These are phyloP conservation scores for Apotomis turbidana DNA, from an alignment of 2,888 invertebrate species.

Conservation along the genomic window DNA sequence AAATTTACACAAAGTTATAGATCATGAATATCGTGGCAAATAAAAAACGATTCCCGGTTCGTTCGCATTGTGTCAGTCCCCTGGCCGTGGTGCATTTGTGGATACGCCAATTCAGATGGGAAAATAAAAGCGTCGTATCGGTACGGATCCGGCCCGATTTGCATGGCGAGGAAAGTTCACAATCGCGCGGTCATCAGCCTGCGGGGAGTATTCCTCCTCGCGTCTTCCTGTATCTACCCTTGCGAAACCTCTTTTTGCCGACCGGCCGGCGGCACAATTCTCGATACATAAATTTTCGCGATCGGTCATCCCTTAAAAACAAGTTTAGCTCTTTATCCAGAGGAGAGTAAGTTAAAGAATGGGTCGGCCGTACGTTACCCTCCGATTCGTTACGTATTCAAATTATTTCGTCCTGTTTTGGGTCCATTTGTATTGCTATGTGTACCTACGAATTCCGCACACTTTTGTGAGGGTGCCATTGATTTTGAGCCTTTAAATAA, in stretches of 20 bases:
- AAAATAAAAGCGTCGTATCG: conserved; percentile 67
- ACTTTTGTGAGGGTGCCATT: conserved; percentile 61
- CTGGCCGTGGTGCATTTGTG: conserved; percentile 55
- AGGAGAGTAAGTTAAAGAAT: conserved; percentile 80
- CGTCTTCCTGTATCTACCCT: conserved; percentile 81
- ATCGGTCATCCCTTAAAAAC: conserved; percentile 85
- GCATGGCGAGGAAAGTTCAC: conserved; percentile 81
- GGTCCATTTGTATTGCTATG: conserved; percentile 70
- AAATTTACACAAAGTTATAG: conserved; percentile 66
- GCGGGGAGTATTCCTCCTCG: conserved; percentile 81
- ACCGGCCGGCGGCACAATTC: conserved; percentile 77
- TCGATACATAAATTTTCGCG: conserved; percentile 83
- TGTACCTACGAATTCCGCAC: conserved; percentile 61
- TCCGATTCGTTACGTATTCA: conserved; percentile 82
- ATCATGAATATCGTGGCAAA: conserved; percentile 60
- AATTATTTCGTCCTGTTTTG: conserved; percentile 81
- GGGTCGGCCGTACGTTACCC: conserved; percentile 75
- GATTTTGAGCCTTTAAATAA: conserved; percentile 58
- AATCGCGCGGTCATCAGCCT: conserved; percentile 83
- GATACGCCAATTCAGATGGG: conserved; percentile 63
- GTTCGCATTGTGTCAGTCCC: conserved; percentile 59
- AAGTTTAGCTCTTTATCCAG: conserved; percentile 82
- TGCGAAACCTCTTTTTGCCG: conserved; percentile 75
- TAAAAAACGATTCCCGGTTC: conserved; percentile 63
- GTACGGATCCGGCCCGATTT: conserved; percentile 74